Conservation (phyloP, 2,888 invertebrate genomes). For the Isotomurus palustris region DNA sequence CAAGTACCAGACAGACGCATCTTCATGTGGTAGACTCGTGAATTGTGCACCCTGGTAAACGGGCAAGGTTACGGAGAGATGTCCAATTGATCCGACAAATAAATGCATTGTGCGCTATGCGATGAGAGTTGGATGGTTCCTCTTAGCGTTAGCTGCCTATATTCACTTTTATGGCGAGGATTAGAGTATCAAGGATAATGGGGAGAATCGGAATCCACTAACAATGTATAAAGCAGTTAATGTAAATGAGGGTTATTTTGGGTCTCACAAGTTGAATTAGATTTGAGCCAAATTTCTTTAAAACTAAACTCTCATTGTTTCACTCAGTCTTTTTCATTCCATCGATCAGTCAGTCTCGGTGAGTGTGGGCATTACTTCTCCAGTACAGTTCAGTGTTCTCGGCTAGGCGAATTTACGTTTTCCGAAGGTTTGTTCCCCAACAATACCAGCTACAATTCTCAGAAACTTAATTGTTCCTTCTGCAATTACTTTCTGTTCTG, state of each 20-base stretch:
- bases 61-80: no score
- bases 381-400: neutral
- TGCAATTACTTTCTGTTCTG: slow-evolving; percentile 3
- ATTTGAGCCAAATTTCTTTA: slow-evolving; percentile 25
- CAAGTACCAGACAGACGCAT: no score
- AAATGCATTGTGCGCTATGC: no score
- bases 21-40: no score
- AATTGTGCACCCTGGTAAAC: no score
- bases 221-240: neutral
- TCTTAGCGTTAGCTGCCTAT: no score
- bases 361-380: slow-evolving; percentile 20
- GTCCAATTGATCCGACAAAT: no score
- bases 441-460: neutral
- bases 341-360: slow-evolving; percentile 30
- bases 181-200: neutral
- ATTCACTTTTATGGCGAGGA: no score
- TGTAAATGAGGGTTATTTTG: slow-evolving; percentile 30
- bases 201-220: neutral
- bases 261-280: slow-evolving; percentile 34
- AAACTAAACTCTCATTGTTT: slow-evolving; percentile 31
- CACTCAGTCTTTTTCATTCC: slow-evolving; percentile 25
- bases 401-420: neutral
- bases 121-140: no score
- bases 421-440: neutral
- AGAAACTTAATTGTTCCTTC: neutral